Evolutionary conservation across 1,140 invertebrate species (phyloP), one percentile per base, ranked within the genome.

Genomic region (Drosophila nebulosa): DNA sequence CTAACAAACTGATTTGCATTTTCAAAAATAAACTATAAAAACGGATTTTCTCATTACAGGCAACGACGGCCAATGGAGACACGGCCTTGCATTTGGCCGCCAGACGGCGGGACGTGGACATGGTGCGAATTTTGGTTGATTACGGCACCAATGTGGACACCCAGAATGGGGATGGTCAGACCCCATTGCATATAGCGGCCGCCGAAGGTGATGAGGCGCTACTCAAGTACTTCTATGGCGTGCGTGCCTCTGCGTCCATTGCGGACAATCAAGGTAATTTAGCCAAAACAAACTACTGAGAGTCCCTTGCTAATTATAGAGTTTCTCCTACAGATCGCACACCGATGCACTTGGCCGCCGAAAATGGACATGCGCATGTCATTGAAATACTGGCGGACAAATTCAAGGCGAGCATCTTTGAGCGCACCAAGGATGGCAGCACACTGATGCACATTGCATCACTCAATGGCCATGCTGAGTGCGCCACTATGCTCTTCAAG

Each of bases 361-460:
- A 99, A 92, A 96, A 97, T 89, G 99, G 99, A 0, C 97, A 99
- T 88, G 98, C 98, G 1, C 94, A 95, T 26, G 96, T 99, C 66
- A 99, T 99, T 9, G 99, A 99, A 91, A 93, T 99, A 4, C 92
- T 99, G 18, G 97, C 98, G 0, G 98, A 99, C 90, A 99, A 99
- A 92, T 99, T 99, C 92, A 98, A 97, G 92, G 98, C 98, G 1
- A 98, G 97, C 46, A 97, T 98, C 70, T 96, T 97, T 90, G 97
- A 98, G 92, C 93, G 97, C 69, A 98, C 97, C 1, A 98, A 98
- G 92, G 99, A 99, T 92, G 99, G 99, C 51, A 99, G 97, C 71
- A 99, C 99, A 0, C 92, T 99, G 52, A 99, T 99, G 96, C 99
- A 99, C 91, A 98, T 99, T 60, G 98, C 98, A 0, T 98, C 98